phyloP scores from a whole-genome alignment of 2,113 vertebrate genomes.

The Chelonoidis abingdonii region DNA sequence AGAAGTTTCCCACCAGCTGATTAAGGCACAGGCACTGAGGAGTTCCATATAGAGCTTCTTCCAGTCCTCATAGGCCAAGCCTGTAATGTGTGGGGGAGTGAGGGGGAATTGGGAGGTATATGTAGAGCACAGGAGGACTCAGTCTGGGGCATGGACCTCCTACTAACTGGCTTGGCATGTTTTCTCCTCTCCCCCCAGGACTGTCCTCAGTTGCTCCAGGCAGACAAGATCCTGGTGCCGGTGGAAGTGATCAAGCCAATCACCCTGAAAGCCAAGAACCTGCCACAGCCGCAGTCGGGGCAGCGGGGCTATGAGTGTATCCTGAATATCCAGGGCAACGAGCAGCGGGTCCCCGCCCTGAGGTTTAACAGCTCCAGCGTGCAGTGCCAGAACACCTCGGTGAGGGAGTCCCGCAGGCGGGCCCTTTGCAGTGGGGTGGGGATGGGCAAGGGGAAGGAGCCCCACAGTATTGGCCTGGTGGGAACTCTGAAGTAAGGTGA shows the following conservation, averaged over 20 bases:
- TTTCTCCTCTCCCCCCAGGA: conserved; percentile 77
- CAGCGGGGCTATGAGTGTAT: conserved; percentile 96
- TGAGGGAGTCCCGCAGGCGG: conserved; percentile 73
- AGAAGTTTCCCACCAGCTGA: not conserved
- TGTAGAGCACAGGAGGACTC: not conserved
- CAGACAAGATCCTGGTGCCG: conserved; percentile 93
- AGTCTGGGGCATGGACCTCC: not conserved
- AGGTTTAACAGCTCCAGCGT: conserved; percentile 99
- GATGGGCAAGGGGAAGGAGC: rapidly evolving
- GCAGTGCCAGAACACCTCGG: conserved; percentile 98
- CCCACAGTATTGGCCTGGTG: not conserved
- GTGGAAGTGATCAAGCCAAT: conserved; percentile 97
- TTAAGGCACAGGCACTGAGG: not conserved
- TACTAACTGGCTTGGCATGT: rapidly evolving
- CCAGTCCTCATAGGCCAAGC: not conserved
- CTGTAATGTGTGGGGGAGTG: not conserved
- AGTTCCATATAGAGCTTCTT: not conserved
- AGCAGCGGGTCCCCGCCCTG: conserved; percentile 93
- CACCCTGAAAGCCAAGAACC: conserved; percentile 94
- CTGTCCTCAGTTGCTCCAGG: conserved; percentile 94
- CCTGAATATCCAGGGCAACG: conserved; percentile 91
- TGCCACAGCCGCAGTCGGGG: conserved; percentile 97
- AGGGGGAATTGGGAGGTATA: not conserved
- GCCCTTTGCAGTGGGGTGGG: not conserved
- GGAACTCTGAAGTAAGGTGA: not conserved